Evolutionary conservation across 2,888 invertebrate genomes (phyloP).

Genomic region (Pteria penguin): DNA sequence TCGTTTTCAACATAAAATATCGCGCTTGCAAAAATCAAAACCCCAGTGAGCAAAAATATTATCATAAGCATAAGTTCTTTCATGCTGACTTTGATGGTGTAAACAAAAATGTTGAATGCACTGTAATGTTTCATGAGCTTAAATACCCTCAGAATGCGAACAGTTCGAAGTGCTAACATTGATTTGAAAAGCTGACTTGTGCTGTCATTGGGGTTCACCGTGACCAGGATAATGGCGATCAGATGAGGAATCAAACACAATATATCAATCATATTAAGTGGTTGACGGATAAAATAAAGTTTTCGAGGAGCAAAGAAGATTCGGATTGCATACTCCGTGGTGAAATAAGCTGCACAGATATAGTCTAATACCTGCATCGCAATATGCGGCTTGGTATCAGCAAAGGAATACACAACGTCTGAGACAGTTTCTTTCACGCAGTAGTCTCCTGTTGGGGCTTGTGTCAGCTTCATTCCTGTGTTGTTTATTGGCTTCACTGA

Average conservation of each 20-base stretch:
- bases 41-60: slow-evolving; percentile 78
- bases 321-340: slow-evolving; percentile 69
- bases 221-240: slow-evolving; percentile 71
- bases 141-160: slow-evolving; percentile 77
- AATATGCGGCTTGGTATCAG: slow-evolving; percentile 67
- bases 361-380: slow-evolving; percentile 74
- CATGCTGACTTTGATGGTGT: slow-evolving; percentile 77
- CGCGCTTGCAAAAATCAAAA: slow-evolving; percentile 78
- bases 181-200: slow-evolving; percentile 68
- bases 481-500: slow-evolving; percentile 47
- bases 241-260: slow-evolving; percentile 76
- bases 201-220: slow-evolving; percentile 62
- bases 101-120: slow-evolving; percentile 78
- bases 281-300: slow-evolving; percentile 65
- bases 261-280: slow-evolving; percentile 77
- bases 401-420: slow-evolving; percentile 47
- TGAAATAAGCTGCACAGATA: slow-evolving; percentile 73
- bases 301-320: slow-evolving; percentile 69
- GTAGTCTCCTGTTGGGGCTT: slow-evolving; percentile 53
- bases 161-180: slow-evolving; percentile 72
- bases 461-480: slow-evolving; percentile 37
- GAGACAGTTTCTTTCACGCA: slow-evolving; percentile 49
- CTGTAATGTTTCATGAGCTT: slow-evolving; percentile 80
- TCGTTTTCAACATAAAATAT: slow-evolving; percentile 76
- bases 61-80: slow-evolving; percentile 78